These are phyloP conservation scores for Ceratosolen fusciceps DNA, from an alignment of 1,140 invertebrate genomes.

Conservation along the genomic window DNA sequence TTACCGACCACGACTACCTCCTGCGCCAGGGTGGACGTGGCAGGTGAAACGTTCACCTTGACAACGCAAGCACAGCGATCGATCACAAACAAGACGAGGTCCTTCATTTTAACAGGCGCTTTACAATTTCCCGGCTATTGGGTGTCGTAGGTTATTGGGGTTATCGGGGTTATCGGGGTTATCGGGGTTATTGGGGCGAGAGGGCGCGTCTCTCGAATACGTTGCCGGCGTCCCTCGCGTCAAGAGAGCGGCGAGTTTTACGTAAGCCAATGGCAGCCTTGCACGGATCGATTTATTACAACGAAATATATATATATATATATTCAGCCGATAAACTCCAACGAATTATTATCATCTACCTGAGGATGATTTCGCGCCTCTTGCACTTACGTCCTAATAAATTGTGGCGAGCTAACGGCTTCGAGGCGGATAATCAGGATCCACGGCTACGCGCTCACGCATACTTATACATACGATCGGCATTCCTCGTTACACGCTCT, in stretches of 20 bases:
- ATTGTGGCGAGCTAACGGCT: slow-evolving; percentile 33
- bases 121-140: no score
- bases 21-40: no score
- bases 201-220: background rate
- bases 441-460: background rate
- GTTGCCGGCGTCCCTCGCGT: background rate
- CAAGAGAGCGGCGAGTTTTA: no score
- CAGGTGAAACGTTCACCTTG: no score
- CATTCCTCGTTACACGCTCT: background rate
- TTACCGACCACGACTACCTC: no score
- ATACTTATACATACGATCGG: slow-evolving; percentile 9
- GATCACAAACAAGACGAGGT: no score
- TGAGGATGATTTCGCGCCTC: slow-evolving; percentile 8
- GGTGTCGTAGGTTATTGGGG: no score
- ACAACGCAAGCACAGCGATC: no score
- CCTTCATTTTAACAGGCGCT: no score
- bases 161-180: no score
- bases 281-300: background rate
- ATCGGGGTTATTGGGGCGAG: no score
- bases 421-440: slow-evolving; percentile 7
- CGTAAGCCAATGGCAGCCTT: no score
- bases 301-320: background rate
- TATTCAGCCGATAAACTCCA: background rate
- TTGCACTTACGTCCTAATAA: slow-evolving; percentile 46
- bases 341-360: background rate